Conservation (phyloP, 2,113 vertebrate species). For the Noturus placidus region DNA sequence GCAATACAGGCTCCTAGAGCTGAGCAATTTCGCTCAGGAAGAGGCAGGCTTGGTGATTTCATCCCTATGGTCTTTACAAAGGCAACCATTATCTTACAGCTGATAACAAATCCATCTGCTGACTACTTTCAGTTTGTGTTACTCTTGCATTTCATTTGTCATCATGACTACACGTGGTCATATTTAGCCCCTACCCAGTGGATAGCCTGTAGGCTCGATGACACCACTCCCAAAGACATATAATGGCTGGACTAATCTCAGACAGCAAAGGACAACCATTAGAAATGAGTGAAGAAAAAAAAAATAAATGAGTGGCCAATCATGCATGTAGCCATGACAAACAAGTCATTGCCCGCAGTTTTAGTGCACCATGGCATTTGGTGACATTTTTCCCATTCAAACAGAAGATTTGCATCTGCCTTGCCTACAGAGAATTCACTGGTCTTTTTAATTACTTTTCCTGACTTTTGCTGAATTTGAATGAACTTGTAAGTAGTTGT, state of each 20-base stretch:
- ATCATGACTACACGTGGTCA: neutral
- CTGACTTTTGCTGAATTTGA: neutral
- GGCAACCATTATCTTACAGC: neutral
- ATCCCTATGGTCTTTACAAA: neutral
- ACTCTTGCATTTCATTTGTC: neutral
- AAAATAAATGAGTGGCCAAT: neutral
- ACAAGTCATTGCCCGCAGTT: neutral
- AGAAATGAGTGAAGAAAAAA: neutral
- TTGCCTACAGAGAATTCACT: neutral
- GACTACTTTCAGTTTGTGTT: neutral
- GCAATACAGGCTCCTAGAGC: neutral
- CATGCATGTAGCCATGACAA: neutral
- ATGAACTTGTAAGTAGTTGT: neutral
- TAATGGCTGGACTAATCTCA: neutral
- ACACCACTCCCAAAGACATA: neutral
- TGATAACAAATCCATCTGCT: slow-evolving; percentile 4
- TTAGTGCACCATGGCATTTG: neutral
- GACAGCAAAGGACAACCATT: neutral
- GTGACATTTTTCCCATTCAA: neutral
- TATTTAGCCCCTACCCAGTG: neutral
- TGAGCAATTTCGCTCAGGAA: neutral
- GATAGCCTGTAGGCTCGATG: neutral
- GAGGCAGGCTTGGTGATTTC: neutral
- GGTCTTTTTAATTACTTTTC: neutral
- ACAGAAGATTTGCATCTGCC: neutral